Evolutionary conservation across 1,140 invertebrate genomes (phyloP), one percentile per base, ranked within the genome.

Genomic region (Calliphora vicina): DNA sequence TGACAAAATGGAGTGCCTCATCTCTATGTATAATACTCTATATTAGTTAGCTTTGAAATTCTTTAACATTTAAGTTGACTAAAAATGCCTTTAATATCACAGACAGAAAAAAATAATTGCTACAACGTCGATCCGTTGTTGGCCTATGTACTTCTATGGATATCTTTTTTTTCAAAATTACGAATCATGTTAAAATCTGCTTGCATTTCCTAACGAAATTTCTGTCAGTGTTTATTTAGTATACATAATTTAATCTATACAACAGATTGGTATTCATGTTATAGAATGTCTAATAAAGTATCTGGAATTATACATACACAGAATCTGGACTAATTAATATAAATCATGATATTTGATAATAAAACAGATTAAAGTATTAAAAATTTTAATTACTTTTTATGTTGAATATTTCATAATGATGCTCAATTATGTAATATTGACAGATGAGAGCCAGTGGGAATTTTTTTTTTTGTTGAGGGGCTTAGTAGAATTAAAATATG

Each of bases 331-430:
- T 57, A 57, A 57, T 57, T n/a, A 57, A 57, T 57, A 57, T 57
- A 57, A 57, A 57, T 57, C 50, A 57, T 57, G 50, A 57, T 57
- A 57, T 57, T 57, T 57, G 50, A 57, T 57, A 57, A 57, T 57
- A 57, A 57, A 57, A 57, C 50, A 57, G 50, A 57, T 57, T 57
- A 57, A 57, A 57, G 50, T 57, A 57, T 57, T 57, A n/a, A 57
- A 57, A 57, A 57, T 57, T 57, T 57, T 57, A 57, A 57, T 57
- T 57, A 57, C 50, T 17, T 57, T 57, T 57, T 57, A 57, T 57
- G 1, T 15, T 57, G 50, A 6, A 57, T 57, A 57, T 57, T n/a
- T 17, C 50, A 57, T 57, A 57, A 57, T 57, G 50, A 57, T 57
- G n/a, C 50, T n/a, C 50, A 57, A 57, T 57, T 57, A 57, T 57